phyloP scores from a whole-genome alignment of 1,140 invertebrate genomes.

The silkworm (Bombyx mori) region ASM3026992v2 NC_085133.1:8114001-8114500 shows the following conservation, averaged over 20 bases:
- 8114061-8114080: neutral
- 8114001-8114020: no score
- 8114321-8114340: slow-evolving; percentile 98
- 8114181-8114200: slow-evolving; percentile 71
- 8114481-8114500: no score
- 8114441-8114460: no score
- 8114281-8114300: slow-evolving; percentile 98
- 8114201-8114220: slow-evolving; percentile 95
- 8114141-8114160: no score
- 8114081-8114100: neutral
- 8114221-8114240: slow-evolving; percentile 98
- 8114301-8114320: slow-evolving; percentile 98
- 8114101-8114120: no score
- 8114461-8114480: no score
- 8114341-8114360: slow-evolving; percentile 73
- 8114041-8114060: neutral
- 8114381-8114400: slow-evolving; percentile 63
- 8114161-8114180: no score
- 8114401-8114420: slow-evolving; percentile 45
- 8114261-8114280: slow-evolving; percentile 90
- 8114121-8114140: no score
- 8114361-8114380: slow-evolving; percentile 60
- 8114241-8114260: slow-evolving; percentile 99
- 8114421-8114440: no score
- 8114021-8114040: no score